These are phyloP conservation scores for Eulimnadia texana DNA, from an alignment of 1,140 invertebrate species.

Conservation along the genomic window DNA sequence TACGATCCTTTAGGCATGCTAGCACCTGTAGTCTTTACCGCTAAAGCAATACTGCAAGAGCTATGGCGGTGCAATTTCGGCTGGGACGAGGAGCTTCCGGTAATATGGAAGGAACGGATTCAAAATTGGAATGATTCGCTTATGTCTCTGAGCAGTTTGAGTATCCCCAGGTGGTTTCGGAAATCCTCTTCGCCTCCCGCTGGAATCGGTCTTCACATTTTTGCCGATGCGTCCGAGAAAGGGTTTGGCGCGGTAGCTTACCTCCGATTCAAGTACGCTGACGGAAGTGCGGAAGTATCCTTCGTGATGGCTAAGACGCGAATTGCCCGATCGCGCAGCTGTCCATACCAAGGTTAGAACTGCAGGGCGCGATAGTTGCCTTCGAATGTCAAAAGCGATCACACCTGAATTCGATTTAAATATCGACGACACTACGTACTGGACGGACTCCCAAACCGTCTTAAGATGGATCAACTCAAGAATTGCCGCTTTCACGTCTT, in stretches of 20 bases:
- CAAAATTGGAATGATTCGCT: slow-evolving; percentile 10
- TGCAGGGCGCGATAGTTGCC: too few species aligned
- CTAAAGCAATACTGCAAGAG: slow-evolving; percentile 3
- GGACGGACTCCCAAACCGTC: slow-evolving; percentile 19
- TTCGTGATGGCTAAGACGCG: slow-evolving; percentile 13
- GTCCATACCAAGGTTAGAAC: too few species aligned
- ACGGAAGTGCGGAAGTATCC: background rate
- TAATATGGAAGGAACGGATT: slow-evolving; percentile 14
- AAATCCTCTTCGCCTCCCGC: background rate
- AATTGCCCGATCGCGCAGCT: too few species aligned
- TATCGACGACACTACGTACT: slow-evolving; percentile 12
- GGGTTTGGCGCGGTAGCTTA: slow-evolving; percentile 24
- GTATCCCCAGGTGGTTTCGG: slow-evolving; percentile 15
- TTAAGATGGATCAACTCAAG: slow-evolving; percentile 15
- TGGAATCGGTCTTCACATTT: slow-evolving; percentile 21
- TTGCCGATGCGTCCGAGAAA: slow-evolving; percentile 24
- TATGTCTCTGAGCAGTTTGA: background rate
- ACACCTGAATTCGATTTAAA: background rate
- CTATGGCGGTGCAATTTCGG: slow-evolving; percentile 19
- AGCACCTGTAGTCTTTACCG: background rate
- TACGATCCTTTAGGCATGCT: slow-evolving; percentile 5
- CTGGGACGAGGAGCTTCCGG: slow-evolving; percentile 19
- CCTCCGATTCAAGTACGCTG: slow-evolving; percentile 14
- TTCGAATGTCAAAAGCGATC: too few species aligned
- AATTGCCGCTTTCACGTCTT: slow-evolving; percentile 15